phyloP scores from a whole-genome alignment of 2,888 invertebrate genomes.

The Alentia gelatinosa region DNA sequence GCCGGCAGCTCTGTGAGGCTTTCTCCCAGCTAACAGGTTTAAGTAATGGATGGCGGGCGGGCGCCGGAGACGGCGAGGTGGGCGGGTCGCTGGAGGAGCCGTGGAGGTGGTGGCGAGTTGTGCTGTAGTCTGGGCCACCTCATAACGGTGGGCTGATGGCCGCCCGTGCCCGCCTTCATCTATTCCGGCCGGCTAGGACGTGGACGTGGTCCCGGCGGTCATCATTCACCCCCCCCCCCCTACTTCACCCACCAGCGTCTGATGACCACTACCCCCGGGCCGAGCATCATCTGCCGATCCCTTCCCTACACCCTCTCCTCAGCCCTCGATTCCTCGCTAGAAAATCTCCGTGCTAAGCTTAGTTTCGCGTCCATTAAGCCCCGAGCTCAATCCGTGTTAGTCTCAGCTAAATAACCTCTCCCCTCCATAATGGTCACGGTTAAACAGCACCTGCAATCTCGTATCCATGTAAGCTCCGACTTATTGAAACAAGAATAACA shows the following conservation, averaged over 20 bases:
- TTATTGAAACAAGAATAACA: no score
- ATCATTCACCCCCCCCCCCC: not conserved
- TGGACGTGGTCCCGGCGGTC: not conserved
- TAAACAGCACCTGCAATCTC: no score
- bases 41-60: not conserved
- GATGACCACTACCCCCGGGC: not conserved
- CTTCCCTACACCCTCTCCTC: not conserved
- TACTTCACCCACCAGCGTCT: not conserved
- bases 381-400: not conserved
- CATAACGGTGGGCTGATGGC: slow-evolving; percentile 29
- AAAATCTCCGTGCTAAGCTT: not conserved
- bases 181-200: not conserved
- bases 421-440: no score
- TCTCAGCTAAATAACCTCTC: no score
- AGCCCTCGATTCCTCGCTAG: not conserved
- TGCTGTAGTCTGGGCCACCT: not conserved
- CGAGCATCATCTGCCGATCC: no score
- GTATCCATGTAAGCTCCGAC: no score
- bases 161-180: not conserved
- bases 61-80: not conserved
- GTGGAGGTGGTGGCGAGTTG: not conserved
- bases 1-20: not conserved
- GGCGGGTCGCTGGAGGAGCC: not conserved
- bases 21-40: slow-evolving; percentile 2
- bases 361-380: not conserved